Evolutionary conservation across 2,797 vertebrate genomes (phyloP), one percentile per base, ranked within the genome.

Genomic region (Oreochromis mossambicus): DNA sequence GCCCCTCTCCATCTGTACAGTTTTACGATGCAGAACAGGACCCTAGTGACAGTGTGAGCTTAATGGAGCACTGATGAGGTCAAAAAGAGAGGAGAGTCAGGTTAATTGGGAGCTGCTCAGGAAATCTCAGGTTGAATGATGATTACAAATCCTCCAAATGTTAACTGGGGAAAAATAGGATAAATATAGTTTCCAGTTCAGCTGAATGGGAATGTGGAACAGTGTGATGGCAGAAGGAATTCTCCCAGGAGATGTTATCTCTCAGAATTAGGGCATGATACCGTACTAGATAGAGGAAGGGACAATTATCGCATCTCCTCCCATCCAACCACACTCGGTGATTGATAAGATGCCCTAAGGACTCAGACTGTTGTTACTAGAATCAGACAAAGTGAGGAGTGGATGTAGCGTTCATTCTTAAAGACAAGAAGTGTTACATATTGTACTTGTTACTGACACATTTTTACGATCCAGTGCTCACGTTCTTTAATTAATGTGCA

Each of bases 81-180:
- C 94, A 95, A 88, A 92, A 84, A 89, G 83, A 93, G 90, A 90
- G 94, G 91, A 87, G 92, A 90, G 88, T 77, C 48, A 46, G 95
- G 95, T 96, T 96, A 97, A 97, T 96, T 96, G 92, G 92, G 90
- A 95, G 94, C 92, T 91, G 90, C 92, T 95, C 87, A 85, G 87
- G 63, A 94, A 95, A 95, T 96, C 95, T 96, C 94, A 94, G 92
- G 95, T 96, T 95, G 93, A 95, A 93, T 92, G 93, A 95, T 92
- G 94, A 96, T 95, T 94, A 95, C 94, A 93, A 96, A 94, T 93
- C 92, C 91, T 92, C 94, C 87, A 92, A 95, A 95, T 93, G 94
- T 93, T 95, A 91, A 89, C 76, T 13, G 79, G 82, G 56, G 54
- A 32, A 66, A 88, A 86, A 84, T 56, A 76, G 76, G 88, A 95